A percentile compares a stretch with the other conserved stretches of the same genome.
phyloP scores from a whole-genome alignment of 1,140 invertebrate genomes.

The Propsilocerus akamusi region DNA sequence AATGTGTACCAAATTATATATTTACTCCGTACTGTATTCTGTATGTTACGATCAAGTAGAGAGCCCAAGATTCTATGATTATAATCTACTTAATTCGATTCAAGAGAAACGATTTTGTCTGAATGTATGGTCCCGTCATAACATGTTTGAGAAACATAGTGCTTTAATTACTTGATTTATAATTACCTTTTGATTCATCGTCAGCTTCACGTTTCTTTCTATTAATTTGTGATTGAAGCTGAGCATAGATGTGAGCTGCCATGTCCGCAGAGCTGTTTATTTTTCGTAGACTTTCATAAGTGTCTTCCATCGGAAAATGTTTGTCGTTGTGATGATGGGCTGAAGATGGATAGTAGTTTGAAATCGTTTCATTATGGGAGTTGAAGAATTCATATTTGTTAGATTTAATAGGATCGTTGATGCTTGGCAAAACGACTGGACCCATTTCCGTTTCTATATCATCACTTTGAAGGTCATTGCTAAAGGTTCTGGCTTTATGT shows the following conservation, averaged over 20 bases:
- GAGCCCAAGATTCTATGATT: too few relatives aligned
- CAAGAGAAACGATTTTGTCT: too few relatives aligned
- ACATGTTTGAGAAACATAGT: too few relatives aligned
- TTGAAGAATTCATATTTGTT: not conserved
- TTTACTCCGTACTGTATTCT: too few relatives aligned
- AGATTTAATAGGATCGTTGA: not conserved
- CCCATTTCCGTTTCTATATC: not conserved
- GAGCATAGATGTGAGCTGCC: not conserved
- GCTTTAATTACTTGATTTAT: too few relatives aligned
- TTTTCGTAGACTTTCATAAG: not conserved
- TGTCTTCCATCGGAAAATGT: not conserved
- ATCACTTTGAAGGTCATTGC: not conserved
- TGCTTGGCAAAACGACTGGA: not conserved
- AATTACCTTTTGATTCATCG: not conserved
- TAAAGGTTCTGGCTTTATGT: constrained; percentile 10
- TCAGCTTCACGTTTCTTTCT: not conserved
- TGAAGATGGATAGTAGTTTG: not conserved
- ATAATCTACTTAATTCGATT: too few relatives aligned
- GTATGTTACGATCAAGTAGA: too few relatives aligned
- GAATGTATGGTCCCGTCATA: too few relatives aligned
- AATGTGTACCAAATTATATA: too few relatives aligned
- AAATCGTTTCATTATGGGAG: not conserved
- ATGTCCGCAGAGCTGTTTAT: not conserved
- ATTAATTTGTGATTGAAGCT: not conserved
- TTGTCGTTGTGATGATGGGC: not conserved